Base-by-base conservation (phyloP, 1,140 invertebrate genomes). In the Bombus picipes region DNA sequence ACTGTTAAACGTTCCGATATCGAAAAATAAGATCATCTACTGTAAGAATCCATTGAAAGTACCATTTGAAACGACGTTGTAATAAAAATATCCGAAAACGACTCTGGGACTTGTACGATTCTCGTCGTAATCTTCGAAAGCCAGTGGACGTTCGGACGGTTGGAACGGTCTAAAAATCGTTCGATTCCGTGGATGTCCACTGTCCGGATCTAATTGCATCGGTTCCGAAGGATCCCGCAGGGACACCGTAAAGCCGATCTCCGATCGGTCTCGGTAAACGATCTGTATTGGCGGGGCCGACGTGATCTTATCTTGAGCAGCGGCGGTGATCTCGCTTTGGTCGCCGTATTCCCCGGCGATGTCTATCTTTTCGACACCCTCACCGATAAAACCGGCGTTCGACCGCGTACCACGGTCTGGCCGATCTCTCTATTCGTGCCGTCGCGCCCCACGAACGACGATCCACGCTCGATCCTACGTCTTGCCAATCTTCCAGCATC, bases 301-400 rank as follows among this genome's bases (percentile, higher is more conserved):
- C 81, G 82, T 68, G 88, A 89, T 89, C 74, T 90, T 90, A 90
- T 90, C 89, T 57, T 41, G 66, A 10, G 73, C 82, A 28, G 82
- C 72, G 83, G 77, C 89, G 88, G 89, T 89, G 82, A 90, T 87
- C 88, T 89, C 89, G 88, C 88, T 89, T 89, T 85, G 88, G 88
- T 90, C 86, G 83, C 81, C 85, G 81, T 89, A 85, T 87, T 87
- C 89, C 72, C 78, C 57, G 83, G 37, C 89, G 89, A 90, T 90
- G 89, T 90, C 80, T 90, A 90, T 90, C 89, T 90, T 90, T 80
- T 85, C 89, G 86, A 89, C 89, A 90, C 89, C 86, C 88, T 89
- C 76, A 22, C 87, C 87, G 88, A 90, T 90, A 90, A 90, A 90
- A 87, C 89, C 89, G 74, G 75, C 81, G 68, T 88, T 74, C 73